Conservation (phyloP, 2,888 invertebrate genomes). For the Temnothorax ravouxi region DNA sequence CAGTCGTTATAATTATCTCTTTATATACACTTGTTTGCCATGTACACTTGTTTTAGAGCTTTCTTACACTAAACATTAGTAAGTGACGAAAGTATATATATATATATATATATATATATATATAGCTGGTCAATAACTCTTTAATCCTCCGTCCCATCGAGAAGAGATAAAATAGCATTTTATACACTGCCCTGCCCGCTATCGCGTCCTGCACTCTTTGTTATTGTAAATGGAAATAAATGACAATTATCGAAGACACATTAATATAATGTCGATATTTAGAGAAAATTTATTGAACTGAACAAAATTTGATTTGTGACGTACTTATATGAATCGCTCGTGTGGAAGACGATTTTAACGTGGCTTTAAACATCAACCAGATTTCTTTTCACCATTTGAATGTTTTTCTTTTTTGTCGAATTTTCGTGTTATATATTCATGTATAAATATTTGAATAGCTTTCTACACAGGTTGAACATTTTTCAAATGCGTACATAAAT, state of each 20-base stretch:
- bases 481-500: constrained; percentile 26
- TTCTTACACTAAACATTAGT: constrained; percentile 74
- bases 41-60: constrained; percentile 73
- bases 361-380: constrained; percentile 19
- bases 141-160: constrained; percentile 66
- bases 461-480: constrained; percentile 10
- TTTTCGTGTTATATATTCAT: constrained; percentile 20
- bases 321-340: constrained; percentile 6
- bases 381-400: constrained; percentile 5
- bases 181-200: constrained; percentile 3
- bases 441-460: constrained; percentile 24
- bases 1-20: constrained; percentile 73
- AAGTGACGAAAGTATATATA: constrained; percentile 70
- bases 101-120: constrained; percentile 13
- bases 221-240: constrained; percentile 38
- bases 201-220: constrained; percentile 1
- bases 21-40: constrained; percentile 72
- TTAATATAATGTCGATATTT: constrained; percentile 25
- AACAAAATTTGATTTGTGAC: constrained; percentile 25
- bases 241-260: constrained; percentile 17
- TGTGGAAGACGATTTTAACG: constrained; percentile 47
- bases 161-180: constrained; percentile 55
- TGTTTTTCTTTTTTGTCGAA: constrained; percentile 1
- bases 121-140: constrained; percentile 71
- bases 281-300: constrained; percentile 44